phyloP scores from a whole-genome alignment of 2,797 vertebrate genomes.

The Thripadectes ignobilis region DNA sequence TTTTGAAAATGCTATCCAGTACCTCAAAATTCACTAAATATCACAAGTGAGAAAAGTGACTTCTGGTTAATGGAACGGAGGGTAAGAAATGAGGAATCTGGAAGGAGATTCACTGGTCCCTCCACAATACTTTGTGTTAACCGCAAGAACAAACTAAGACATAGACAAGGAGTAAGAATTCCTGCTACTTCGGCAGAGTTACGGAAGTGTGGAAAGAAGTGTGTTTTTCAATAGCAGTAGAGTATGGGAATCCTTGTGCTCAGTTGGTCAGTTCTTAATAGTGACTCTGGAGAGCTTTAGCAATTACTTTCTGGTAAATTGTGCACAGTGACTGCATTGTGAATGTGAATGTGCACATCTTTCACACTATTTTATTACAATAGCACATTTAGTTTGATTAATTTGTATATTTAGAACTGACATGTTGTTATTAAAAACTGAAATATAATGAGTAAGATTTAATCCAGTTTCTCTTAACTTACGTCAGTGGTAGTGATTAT shows the following conservation, averaged over 20 bases:
- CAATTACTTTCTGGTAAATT: not conserved
- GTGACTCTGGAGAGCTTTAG: not conserved
- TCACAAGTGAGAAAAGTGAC: not conserved
- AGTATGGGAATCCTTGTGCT: not conserved
- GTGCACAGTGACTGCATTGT: not conserved
- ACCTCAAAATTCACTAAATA: not conserved
- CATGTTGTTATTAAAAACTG: not conserved
- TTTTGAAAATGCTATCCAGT: not conserved
- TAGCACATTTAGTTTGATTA: not conserved
- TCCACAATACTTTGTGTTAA: not conserved
- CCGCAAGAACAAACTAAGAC: not conserved
- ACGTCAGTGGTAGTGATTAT: not conserved
- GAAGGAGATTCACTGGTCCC: not conserved
- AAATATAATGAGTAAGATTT: not conserved
- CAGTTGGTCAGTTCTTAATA: not conserved
- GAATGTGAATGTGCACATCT: not conserved
- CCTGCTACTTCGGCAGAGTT: not conserved
- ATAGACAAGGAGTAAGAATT: not conserved
- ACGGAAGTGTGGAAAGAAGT: not conserved
- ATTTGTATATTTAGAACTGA: not conserved
- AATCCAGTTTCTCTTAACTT: not conserved
- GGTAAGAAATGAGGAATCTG: not conserved
- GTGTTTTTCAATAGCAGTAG: too few relatives aligned
- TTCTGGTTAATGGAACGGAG: not conserved
- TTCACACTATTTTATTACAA: not conserved